Base-by-base conservation (phyloP, 1,140 invertebrate species). In the Orchesella cincta region DNA sequence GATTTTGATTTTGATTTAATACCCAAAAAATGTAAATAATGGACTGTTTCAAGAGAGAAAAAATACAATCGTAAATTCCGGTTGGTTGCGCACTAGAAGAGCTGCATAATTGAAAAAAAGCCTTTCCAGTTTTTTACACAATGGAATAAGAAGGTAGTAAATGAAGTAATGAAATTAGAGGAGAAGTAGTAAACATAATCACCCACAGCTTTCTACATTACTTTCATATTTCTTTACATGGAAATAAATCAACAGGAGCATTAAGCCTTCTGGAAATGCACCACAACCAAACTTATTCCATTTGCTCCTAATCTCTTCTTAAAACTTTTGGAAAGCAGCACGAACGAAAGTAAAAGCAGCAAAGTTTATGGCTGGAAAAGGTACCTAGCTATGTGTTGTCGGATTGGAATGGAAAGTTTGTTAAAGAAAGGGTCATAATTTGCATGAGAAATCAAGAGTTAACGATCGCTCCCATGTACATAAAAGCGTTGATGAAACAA, bases 381-480 rank as follows among this genome's bases (percentile, higher is more conserved):
- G n/a, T n/a, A n/a, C n/a, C n/a, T n/a, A n/a, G n/a, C n/a, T n/a
- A n/a, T n/a, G n/a, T n/a, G n/a, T n/a, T n/a, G n/a, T n/a, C n/a
- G n/a, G n/a, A n/a, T n/a, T n/a, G n/a, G n/a, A n/a, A n/a, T n/a
- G n/a, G n/a, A n/a, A n/a, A n/a, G n/a, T n/a, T n/a, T n/a, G n/a
- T n/a, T n/a, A n/a, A n/a, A n/a, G n/a, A 46, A 8, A 46, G 39
- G 8, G 8, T 46, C 39, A 46, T 46, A 67, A 67, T 67, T 67
- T 67, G 62, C 62, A 67, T 67, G 62, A 67, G 23, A 67, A 67
- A 29, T 67, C 62, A 67, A 26, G 62, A 67, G 12, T 67, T 67
- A 23, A 14, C 31, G 8, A 67, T 67, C 62, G 8, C n/a, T n/a
- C 20, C 20, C 39, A 57, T 23, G 14, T 57, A 57, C 8, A 18